Base-by-base conservation (phyloP, 2,888 invertebrate genomes). In the Eustalomyia histrio region DNA sequence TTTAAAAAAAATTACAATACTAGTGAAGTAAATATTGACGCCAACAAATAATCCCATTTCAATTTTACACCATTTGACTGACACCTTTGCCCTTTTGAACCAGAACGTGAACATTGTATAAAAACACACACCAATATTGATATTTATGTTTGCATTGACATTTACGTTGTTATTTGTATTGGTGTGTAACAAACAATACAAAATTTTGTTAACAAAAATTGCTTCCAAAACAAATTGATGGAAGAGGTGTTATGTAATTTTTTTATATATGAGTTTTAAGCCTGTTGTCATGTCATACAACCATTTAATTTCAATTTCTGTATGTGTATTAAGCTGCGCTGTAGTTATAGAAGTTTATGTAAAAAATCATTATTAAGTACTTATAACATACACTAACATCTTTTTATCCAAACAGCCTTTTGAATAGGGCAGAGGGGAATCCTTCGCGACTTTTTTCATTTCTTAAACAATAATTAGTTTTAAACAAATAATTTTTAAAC, bases 241-340 rank as follows among this genome's bases (percentile, higher is more conserved):
- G 52, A 65, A 7, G 29, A 53, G 10, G 50, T 64, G 16, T 64
- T 64, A 29, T 50, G 43, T 63, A 29, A 1, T 16, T 47, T n/a
- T 47, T 47, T 1, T 47, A n/a, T 2, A 7, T 50, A 50, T 50
- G 29, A 67, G 2, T 39, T 53, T 39, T 67, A 53, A 55, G 53
- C 53, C 8, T 21, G 53, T n/a, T 67, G 65, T 53, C 65, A 21
- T 53, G 53, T 67, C 53, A 39, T 53, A 53, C 55, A 39, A 12
- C 35, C 35, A 67, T 53, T 67, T 67, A 53, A 21, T 53, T 39
- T 67, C 65, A 39, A 53, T 21, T 53, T 53, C 39, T 18, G 14
- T 18, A 5, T 60, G 17, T 63, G 29, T 21, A 21, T 21, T 24
- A 7, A 24, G n/a, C 43, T 47, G 43, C n/a, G n/a, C 14, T 39